Percentiles rank a stretch among this genome's conserved stretches.
These are phyloP conservation scores for Lycia hirtaria DNA, from an alignment of 2,888 invertebrate species.

Conservation along the genomic window DNA sequence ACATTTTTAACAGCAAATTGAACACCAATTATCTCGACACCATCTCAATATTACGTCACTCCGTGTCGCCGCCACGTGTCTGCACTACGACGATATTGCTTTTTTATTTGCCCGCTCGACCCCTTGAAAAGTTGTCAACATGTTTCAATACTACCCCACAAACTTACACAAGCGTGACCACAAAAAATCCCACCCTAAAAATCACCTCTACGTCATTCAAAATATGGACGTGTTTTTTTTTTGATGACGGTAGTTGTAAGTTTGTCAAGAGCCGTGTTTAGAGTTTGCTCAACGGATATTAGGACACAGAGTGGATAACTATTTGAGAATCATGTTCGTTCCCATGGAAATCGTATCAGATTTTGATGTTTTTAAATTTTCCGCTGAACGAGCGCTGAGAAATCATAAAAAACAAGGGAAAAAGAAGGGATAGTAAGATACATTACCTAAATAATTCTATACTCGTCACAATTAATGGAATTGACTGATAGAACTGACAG, in stretches of 20 bases:
- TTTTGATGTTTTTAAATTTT: constrained; percentile 36
- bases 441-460: background rate
- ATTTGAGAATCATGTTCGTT: constrained; percentile 45
- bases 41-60: constrained; percentile 71
- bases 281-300: constrained; percentile 49
- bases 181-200: background rate
- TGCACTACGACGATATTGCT: constrained; percentile 67
- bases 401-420: background rate
- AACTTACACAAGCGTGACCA: constrained; percentile 10
- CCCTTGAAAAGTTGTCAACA: constrained; percentile 80
- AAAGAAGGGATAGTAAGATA: background rate
- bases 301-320: constrained; percentile 40
- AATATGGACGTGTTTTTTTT: constrained; percentile 11
- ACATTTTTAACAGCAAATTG: constrained; percentile 65
- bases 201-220: background rate
- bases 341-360: constrained; percentile 46
- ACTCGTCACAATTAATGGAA: too few species aligned
- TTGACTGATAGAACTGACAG: too few species aligned
- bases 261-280: constrained; percentile 30
- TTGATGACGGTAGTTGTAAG: constrained; percentile 5
- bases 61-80: constrained; percentile 69
- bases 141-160: constrained; percentile 58
- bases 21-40: constrained; percentile 77
- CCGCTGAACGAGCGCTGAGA: constrained; percentile 15
- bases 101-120: constrained; percentile 80